These are phyloP conservation scores for Taxidea taxus DNA, from an alignment of 2,113 vertebrate genomes.

Conservation along the genomic window DNA sequence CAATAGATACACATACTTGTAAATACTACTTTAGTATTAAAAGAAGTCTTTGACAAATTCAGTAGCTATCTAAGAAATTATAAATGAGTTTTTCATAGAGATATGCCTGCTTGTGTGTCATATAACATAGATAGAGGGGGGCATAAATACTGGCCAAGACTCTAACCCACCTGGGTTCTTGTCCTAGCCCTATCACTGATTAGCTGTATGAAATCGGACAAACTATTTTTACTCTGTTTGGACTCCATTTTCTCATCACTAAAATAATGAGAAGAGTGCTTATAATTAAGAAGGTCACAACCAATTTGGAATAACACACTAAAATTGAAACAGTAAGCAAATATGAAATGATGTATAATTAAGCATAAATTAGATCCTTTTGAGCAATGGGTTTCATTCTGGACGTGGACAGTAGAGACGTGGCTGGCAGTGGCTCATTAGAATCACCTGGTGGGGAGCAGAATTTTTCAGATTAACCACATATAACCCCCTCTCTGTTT, in stretches of 20 bases:
- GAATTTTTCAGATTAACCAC: not conserved
- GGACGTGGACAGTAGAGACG: not conserved
- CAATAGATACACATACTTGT: not conserved
- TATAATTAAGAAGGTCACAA: not conserved
- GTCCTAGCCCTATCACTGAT: not conserved
- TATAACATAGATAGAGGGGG: not conserved
- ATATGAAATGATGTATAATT: not conserved
- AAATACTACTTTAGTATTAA: not conserved
- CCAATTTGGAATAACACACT: not conserved
- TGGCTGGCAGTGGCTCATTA: not conserved
- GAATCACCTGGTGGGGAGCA: not conserved
- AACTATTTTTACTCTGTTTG: not conserved
- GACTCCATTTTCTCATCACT: not conserved
- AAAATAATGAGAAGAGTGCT: not conserved
- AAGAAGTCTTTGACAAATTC: not conserved
- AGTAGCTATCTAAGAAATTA: not conserved
- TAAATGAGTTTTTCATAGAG: not conserved
- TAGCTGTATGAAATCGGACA: not conserved
- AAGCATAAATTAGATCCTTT: not conserved
- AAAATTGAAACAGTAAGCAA: conserved; percentile 29
- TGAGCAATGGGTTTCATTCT: not conserved
- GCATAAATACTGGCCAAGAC: not conserved
- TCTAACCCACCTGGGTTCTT: not conserved
- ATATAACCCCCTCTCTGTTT: not conserved
- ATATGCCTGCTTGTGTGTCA: not conserved